Evolutionary conservation across 2,797 vertebrate species (phyloP).

Genomic region (Aeoliscus strigatus): DNA sequence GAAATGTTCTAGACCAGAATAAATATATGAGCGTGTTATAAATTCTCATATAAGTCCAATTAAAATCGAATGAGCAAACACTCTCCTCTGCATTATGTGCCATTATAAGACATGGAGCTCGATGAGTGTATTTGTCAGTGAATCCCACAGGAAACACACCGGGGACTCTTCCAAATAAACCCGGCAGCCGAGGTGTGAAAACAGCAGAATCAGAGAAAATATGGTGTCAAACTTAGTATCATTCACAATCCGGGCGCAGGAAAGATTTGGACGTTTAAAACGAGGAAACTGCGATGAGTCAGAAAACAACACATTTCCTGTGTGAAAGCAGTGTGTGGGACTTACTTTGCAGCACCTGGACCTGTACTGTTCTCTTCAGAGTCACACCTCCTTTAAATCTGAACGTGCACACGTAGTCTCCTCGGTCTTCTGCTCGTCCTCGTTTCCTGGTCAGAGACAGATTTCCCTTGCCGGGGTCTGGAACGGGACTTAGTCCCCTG

Average conservation of each 20-base stretch:
- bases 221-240: no score
- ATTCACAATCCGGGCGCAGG: no score
- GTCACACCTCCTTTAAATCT: background rate
- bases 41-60: conserved; percentile 32
- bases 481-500: fast-evolving
- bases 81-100: conserved; percentile 24
- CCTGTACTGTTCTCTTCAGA: conserved; percentile 16
- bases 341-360: conserved; percentile 70
- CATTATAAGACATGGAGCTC: conserved; percentile 45
- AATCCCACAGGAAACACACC: conserved; percentile 41
- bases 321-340: no score
- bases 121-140: conserved; percentile 31
- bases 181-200: conserved; percentile 22
- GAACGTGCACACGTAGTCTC: conserved; percentile 55
- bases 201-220: conserved; percentile 6
- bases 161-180: conserved; percentile 37
- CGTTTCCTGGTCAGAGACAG: conserved; percentile 24
- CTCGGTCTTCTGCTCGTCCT: conserved; percentile 20
- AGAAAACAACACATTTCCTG: no score
- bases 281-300: no score
- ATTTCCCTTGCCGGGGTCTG: background rate
- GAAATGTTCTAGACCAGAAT: background rate
- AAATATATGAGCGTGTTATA: background rate
- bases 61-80: conserved; percentile 29
- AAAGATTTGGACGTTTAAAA: no score